Conservation (phyloP, 2,113 vertebrate species). For the Balaenoptera acutorostrata region DNA sequence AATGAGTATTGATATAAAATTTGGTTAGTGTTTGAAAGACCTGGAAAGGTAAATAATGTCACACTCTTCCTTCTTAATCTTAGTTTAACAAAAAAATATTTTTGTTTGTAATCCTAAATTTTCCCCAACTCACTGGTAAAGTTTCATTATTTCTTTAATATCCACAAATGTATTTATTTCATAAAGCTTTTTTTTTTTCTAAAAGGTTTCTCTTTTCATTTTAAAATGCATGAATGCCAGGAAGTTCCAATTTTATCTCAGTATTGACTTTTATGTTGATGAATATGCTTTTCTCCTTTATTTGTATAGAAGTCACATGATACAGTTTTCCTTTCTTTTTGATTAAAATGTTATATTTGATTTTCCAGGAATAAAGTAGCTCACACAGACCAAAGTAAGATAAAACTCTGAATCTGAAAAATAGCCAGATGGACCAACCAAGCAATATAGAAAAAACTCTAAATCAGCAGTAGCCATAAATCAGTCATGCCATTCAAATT, state of each 20-base stretch:
- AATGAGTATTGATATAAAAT: conserved; percentile 37
- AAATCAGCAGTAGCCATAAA: background rate
- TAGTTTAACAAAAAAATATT: background rate
- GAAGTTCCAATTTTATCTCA: conserved; percentile 75
- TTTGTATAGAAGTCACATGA: conserved; percentile 78
- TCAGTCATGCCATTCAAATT: conserved; percentile 26
- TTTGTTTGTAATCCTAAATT: background rate
- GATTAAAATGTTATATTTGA: conserved; percentile 82
- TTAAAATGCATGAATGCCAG: conserved; percentile 69
- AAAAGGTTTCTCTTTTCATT: conserved; percentile 64
- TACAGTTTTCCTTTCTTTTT: conserved; percentile 79
- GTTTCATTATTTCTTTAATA: conserved; percentile 71
- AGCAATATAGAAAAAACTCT: conserved; percentile 6
- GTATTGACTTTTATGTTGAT: conserved; percentile 79
- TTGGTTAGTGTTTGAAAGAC: background rate
- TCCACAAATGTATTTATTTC: conserved; percentile 71
- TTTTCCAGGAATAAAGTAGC: conserved; percentile 79
- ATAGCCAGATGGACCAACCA: conserved; percentile 15
- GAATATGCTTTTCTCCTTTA: conserved; percentile 79
- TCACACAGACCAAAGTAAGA: conserved; percentile 56
- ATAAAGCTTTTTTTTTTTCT: conserved; percentile 35
- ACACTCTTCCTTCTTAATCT: background rate
- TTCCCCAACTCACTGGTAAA: conserved; percentile 50
- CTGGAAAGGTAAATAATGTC: background rate
- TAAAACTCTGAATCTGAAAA: conserved; percentile 58